phyloP scores from a whole-genome alignment of 2,797 vertebrate genomes.

The Enteromius unitaeniatus region DNA sequence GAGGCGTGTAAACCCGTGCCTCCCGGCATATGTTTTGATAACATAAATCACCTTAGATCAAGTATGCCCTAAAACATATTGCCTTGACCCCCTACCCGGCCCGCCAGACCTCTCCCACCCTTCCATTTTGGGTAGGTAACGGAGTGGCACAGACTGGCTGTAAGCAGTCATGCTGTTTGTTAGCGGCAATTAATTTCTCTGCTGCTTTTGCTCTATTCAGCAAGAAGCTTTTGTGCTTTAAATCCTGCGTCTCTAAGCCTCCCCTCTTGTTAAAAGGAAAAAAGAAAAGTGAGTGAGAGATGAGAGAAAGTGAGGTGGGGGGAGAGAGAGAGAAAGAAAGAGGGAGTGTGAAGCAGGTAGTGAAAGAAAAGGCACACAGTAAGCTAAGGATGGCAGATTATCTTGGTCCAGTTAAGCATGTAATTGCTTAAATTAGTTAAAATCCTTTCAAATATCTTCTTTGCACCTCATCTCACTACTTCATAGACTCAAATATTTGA shows the following conservation, averaged over 20 bases:
- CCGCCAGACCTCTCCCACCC: conserved; percentile 75
- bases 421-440: conserved; percentile 99
- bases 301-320: conserved; percentile 68
- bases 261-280: conserved; percentile 90
- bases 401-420: conserved; percentile 99
- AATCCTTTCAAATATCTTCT: conserved; percentile 99
- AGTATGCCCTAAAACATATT: conserved; percentile 65
- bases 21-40: conserved; percentile 65
- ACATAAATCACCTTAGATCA: conserved; percentile 68
- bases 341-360: conserved; percentile 48
- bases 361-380: conserved; percentile 79
- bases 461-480: conserved; percentile 99
- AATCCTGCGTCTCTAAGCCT: conserved; percentile 96
- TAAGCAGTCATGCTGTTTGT: conserved; percentile 99
- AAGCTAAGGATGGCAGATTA: conserved; percentile 98
- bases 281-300: conserved; percentile 78
- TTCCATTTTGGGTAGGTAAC: conserved; percentile 89
- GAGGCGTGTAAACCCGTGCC: conserved; percentile 59
- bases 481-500: conserved; percentile 99
- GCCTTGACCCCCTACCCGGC: conserved; percentile 66
- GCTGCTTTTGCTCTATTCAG: conserved; percentile 98
- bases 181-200: conserved; percentile 99
- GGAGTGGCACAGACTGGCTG: conserved; percentile 95
- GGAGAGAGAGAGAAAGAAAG: conserved; percentile 41
- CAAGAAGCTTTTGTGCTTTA: conserved; percentile 94